Base-by-base conservation (phyloP, 1,140 invertebrate species). In the Drosophila tsacasi region DNA sequence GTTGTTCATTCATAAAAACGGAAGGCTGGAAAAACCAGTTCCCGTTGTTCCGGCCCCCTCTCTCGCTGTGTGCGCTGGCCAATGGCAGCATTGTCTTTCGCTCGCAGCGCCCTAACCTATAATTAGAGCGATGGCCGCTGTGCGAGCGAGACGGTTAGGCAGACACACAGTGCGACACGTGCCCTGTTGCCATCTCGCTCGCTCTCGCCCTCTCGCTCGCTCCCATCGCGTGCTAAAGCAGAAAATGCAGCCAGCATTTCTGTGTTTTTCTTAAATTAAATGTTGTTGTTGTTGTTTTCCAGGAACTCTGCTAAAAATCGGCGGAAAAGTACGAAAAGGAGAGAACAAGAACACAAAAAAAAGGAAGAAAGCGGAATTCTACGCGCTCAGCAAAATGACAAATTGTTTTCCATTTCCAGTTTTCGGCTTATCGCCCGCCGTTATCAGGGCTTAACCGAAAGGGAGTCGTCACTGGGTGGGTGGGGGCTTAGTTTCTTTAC, bases 81-180 rank as follows among this genome's bases (percentile, higher is more conserved):
- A 92, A 92, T 92, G 66, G 73, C 59, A 67, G 50, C 21, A 57
- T 57, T 57, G 62, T 59, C 39, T 76, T 75, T 65, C 63, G 66
- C 75, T 42, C 23, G 12, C 10, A 19, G 49, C 37, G 21, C 62
- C 52, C 63, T 82, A 92, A 91, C 91, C 91, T 92, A 92, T 92
- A 92, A 92, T 92, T 92, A 92, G 76, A 86, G 91, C 91, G 91
- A 92, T 92, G 91, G 91, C 91, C 91, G 87, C 91, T 90, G 85
- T 78, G 77, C 67, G 42, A 92, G 49, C 42, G 81, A 72, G 84
- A 81, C 32, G 50, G 54, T 57, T 57, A 57, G 37, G 44, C 60
- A 5, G n/a, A n/a, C 35, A 23, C 63, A 63, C 55, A 25, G 39
- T 39, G 5, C 21, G 58, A 35, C 68, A 75, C 66, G 75, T 76